phyloP scores from a whole-genome alignment of 2,797 vertebrate genomes.

The Neostethus bicornis region DNA sequence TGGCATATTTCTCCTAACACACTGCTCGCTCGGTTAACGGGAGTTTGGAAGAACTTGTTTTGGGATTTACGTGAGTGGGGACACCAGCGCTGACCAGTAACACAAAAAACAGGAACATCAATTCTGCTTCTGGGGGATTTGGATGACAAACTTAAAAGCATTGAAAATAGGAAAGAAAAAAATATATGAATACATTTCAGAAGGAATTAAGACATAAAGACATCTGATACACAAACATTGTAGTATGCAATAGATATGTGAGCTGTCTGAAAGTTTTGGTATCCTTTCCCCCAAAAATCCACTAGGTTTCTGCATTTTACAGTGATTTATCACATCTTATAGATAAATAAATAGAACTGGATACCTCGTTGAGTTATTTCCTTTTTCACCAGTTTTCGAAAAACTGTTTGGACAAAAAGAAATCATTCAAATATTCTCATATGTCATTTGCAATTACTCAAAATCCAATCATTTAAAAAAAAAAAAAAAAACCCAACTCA shows the following conservation, averaged over 20 bases:
- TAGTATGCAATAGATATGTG: constrained; percentile 42
- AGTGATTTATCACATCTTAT: no score
- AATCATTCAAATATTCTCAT: constrained; percentile 1
- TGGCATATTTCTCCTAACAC: constrained; percentile 37
- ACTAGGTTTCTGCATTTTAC: constrained; percentile 7
- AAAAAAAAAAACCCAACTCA: no score
- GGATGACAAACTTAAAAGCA: constrained; percentile 36
- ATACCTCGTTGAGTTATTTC: no score
- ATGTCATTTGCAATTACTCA: constrained; percentile 3
- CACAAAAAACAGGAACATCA: constrained; percentile 31
- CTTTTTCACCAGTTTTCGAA: no score
- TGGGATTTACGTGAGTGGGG: constrained; percentile 33
- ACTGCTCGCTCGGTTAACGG: constrained; percentile 42
- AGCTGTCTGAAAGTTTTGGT: constrained; percentile 28
- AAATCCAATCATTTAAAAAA: no score
- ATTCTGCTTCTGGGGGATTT: constrained; percentile 16
- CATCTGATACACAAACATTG: constrained; percentile 40
- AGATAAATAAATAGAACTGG: no score
- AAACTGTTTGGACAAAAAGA: no score
- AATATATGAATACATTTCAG: constrained; percentile 40
- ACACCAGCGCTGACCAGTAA: constrained; percentile 39
- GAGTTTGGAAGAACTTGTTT: constrained; percentile 46
- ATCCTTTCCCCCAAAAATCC: constrained; percentile 19
- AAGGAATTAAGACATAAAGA: constrained; percentile 30
- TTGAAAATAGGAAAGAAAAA: constrained; percentile 32